Base-by-base conservation (phyloP, 2,797 vertebrate species). In the Chiloscyllium punctatum region DNA sequence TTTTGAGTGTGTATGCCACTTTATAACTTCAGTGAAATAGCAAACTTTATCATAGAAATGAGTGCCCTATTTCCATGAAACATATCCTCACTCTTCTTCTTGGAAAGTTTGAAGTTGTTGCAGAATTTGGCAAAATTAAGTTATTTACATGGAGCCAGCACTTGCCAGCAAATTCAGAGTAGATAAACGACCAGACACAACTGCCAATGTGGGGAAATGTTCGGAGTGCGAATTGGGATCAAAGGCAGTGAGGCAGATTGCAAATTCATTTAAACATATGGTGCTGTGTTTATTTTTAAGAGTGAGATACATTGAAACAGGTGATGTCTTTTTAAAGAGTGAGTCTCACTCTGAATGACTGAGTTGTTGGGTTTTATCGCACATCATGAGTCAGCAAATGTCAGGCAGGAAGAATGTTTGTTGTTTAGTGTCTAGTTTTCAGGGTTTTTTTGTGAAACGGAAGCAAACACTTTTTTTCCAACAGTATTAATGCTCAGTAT, bases 331-430 rank as follows among this genome's bases (percentile, higher is more conserved):
- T 92, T 69, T 42, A 92, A 92, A 92, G 90, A 92, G 66, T 92
- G 66, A 92, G 66, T 68, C 62, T 92, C 90, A 69, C n/a, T 92
- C 90, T 42, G 57, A 92, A 92, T 92, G 62, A 25, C 21, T 92
- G 90, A 69, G n/a, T 69, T 69, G 90, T 42, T 92, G 90, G 90
- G 90, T 92, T 66, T 69, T 42, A 92, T 92, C 90, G 69, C 90
- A 92, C 90, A 92, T 69, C 62, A 92, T 92, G 90, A 92, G 90
- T 92, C 90, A 92, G n/a, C 90, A 92, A 92, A 92, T 92, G 90
- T 92, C 90, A 92, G 90, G 90, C 90, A 92, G 90, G 90, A 92
- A 92, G n/a, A 92, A 42, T 69, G 42, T 62, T 62, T 62, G 68
- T 92, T 92, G 90, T 37, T 42, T 69, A 69, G n/a, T 69, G 37